Percentiles rank a stretch among this genome's conserved stretches.
Conservation (phyloP, 2,888 invertebrate species). For the Griposia aprilina region DNA sequence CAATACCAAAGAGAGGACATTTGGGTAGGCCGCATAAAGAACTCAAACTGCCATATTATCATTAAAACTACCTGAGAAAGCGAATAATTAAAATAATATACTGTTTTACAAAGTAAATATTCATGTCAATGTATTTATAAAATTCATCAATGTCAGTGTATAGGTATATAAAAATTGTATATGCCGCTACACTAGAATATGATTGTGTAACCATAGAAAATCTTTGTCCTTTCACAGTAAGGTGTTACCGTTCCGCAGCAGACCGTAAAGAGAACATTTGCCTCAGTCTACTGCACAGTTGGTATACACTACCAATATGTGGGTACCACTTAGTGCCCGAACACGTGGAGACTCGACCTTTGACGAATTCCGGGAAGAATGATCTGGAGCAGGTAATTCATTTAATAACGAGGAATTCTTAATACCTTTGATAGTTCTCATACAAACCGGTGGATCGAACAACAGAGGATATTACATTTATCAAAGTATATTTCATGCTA, state of each 20-base stretch:
- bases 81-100: too few relatives aligned
- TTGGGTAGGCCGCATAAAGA: too few relatives aligned
- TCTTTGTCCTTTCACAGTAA: constrained; percentile 62
- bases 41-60: too few relatives aligned
- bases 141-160: too few relatives aligned
- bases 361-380: constrained; percentile 93
- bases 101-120: too few relatives aligned
- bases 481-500: background rate
- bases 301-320: constrained; percentile 94
- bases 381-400: constrained; percentile 83
- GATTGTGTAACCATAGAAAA: background rate
- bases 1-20: too few relatives aligned
- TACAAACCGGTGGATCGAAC: background rate
- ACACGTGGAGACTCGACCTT: constrained; percentile 96
- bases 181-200: background rate
- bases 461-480: background rate
- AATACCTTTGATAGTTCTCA: background rate
- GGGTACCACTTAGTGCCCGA: constrained; percentile 96
- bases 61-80: too few relatives aligned
- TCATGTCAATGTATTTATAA: too few relatives aligned
- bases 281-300: constrained; percentile 93
- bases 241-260: constrained; percentile 75
- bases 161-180: too few relatives aligned
- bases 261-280: constrained; percentile 94
- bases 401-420: background rate